Evolutionary conservation across 1,140 invertebrate species (phyloP), one percentile per base, ranked within the genome.

Genomic region (Drosophila tsacasi): DNA sequence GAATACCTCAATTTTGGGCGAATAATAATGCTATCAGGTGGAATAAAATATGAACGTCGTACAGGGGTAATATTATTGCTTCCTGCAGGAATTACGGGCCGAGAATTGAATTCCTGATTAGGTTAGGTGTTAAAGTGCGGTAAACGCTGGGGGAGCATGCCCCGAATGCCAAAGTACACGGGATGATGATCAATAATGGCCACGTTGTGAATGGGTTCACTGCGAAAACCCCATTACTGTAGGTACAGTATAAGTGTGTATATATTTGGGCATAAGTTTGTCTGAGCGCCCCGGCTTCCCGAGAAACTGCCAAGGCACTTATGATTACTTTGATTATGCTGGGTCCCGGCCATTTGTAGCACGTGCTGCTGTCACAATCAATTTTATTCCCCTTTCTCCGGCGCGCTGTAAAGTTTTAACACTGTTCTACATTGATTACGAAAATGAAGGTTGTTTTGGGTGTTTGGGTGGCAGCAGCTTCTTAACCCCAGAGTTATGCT

Each of bases 281-380:
- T 21, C 30, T 67, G 47, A 25, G 27, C 12, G 13, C 52, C 13
- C 7, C 9, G 21, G 17, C 46, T 65, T 25, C 17, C 27, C 15
- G 25, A n/a, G 49, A 68, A 71, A 67, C 62, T 71, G 63, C 37
- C 4, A 52, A 57, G 67, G 54, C 69, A 79, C 68, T 79, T 73
- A 66, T 73, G 68, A 79, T 66, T 65, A 57, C 42, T 54, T 65
- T 65, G 59, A 78, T 71, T 69, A 63, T 66, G 25, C 21, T 46
- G 49, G 54, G 52, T 55, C 64, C 15, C 35, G 44, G 47, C 74
- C 76, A 79, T 80, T 80, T 80, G 62, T 49, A 79, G 81, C 81
- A 83, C 81, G 81, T 83, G 81, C 66, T 83, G 76, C 76, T 83
- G 61, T 76, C 72, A 75, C 77, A 83, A 83, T 83, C 82, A 83